These are phyloP conservation scores for Crocallis elinguaria DNA, from an alignment of 2,888 invertebrate species.

Conservation along the genomic window DNA sequence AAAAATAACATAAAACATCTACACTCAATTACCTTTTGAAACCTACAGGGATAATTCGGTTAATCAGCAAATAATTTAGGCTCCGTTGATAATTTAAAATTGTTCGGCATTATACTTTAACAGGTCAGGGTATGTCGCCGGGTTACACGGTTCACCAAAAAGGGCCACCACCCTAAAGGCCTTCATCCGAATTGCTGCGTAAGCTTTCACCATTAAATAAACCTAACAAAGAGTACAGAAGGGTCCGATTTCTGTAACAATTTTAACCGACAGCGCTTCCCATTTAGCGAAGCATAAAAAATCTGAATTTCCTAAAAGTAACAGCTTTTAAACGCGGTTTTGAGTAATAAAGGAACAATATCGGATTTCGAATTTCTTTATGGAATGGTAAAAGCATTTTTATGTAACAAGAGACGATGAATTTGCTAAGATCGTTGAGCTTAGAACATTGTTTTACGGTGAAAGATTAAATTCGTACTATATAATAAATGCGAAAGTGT, in stretches of 20 bases:
- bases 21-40: not conserved
- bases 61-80: not conserved
- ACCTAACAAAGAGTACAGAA: constrained; percentile 46
- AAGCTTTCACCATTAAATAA: constrained; percentile 49
- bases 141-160: constrained; percentile 23
- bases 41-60: not conserved
- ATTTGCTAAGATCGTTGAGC: not conserved
- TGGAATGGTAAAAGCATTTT: constrained; percentile 28
- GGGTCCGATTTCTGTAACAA: constrained; percentile 52
- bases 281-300: constrained; percentile 45
- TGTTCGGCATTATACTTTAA: constrained; percentile 4
- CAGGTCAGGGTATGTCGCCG: constrained; percentile 16
- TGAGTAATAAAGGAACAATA: constrained; percentile 31
- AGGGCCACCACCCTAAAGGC: constrained; percentile 28
- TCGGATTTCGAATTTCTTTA: constrained; percentile 33
- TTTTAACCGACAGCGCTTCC: constrained; percentile 35
- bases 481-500: too few relatives aligned
- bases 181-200: constrained; percentile 44
- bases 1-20: not conserved
- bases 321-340: constrained; percentile 42
- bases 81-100: constrained; percentile 2
- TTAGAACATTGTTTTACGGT: not conserved
- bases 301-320: constrained; percentile 42
- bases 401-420: not conserved
- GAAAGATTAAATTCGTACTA: too few relatives aligned